These are phyloP conservation scores for Dromaius novaehollandiae DNA, from an alignment of 2,113 vertebrate species.

Conservation along the genomic window DNA sequence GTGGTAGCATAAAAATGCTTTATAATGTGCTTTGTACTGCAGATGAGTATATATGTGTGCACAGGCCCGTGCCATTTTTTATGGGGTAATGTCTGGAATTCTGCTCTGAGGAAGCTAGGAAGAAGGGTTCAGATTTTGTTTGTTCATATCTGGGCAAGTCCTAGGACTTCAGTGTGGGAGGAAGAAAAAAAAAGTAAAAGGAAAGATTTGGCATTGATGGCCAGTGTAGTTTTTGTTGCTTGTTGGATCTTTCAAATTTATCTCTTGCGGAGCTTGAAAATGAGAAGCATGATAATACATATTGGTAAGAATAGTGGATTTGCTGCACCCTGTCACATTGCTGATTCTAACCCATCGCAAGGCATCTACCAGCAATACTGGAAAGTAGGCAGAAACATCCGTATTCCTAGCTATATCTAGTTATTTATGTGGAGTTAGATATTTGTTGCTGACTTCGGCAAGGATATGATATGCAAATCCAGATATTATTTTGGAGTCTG, in stretches of 20 bases:
- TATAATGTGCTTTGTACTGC: neutral
- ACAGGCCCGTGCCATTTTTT: neutral
- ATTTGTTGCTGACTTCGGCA: neutral
- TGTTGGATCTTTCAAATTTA: neutral
- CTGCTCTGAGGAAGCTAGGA: neutral
- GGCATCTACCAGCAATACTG: neutral
- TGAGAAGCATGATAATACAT: neutral
- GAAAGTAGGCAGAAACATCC: neutral
- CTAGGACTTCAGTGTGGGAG: neutral
- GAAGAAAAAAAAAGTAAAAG: neutral
- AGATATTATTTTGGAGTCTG: neutral
- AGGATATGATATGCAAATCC: neutral
- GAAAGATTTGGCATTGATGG: neutral
- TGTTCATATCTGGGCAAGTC: neutral
- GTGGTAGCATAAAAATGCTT: neutral
- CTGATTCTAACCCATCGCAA: neutral
- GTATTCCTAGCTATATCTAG: neutral
- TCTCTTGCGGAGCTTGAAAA: neutral
- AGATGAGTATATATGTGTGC: accelerated
- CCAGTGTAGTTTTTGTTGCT: neutral
- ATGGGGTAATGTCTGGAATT: neutral
- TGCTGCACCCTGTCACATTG: neutral
- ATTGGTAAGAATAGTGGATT: neutral
- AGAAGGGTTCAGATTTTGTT: neutral
- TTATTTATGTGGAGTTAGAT: neutral